Evolutionary conservation across 2,113 vertebrate genomes (phyloP), one percentile per base, ranked within the genome.

Genomic region (Trachemys scripta): DNA sequence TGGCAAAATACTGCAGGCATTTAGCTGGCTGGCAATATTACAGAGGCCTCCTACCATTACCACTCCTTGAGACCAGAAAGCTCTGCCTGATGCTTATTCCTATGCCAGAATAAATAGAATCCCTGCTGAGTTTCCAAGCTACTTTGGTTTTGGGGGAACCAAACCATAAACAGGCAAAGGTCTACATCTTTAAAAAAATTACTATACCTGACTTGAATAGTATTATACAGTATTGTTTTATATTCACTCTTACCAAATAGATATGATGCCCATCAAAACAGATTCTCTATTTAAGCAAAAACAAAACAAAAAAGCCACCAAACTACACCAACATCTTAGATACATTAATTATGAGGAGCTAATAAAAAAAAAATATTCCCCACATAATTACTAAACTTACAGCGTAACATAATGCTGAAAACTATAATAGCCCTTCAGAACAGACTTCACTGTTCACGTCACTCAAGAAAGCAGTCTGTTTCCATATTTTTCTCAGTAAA

Each of bases 51-150:
- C 94, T 87, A 95, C 93, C 82, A 95, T 95, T 93, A 93, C 80
- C 88, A 82, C 65, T 62, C 96, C 89, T 85, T 90, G 78, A 95
- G 90, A 95, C 85, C 57, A 94, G 87, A 84, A 96, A 90, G 92
- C 95, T 98, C 84, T 97, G 95, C 94, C 95, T 96, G 95, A 78
- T 0, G 25, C 90, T 88, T 97, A 84, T 95, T 97, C 96, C 92
- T 82, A 27, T 27, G 97, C 96, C 96, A 97, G 92, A 97, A 97
- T 96, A 98, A 98, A 98, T 76, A 98, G 25, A 96, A 75, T 80
- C 76, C 89, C 90, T 84, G 87, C 62, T 89, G 91, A 96, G 82
- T n/a, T 38, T 97, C 91, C 94, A 98, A 95, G 85, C 94, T 95
- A 87, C 96, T 97, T 97, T 97, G 82, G 94, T 92, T 84, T 84